Evolutionary conservation across 2,113 vertebrate genomes (phyloP).

Genomic region (Turdus rufiventris): DNA sequence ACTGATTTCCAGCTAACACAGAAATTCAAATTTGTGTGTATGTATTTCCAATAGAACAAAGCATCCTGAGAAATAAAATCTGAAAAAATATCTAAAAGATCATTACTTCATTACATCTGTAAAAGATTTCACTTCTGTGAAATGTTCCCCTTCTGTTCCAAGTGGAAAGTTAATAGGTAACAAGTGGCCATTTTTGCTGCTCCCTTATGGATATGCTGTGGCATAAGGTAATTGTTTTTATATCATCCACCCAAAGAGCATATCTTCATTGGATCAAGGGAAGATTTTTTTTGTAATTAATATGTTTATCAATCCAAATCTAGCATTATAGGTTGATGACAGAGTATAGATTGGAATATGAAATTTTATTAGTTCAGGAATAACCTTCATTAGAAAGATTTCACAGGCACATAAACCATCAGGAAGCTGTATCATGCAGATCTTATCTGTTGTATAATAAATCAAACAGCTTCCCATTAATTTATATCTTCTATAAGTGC

Average conservation of each 20-base stretch:
- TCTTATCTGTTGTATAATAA: constrained; percentile 45
- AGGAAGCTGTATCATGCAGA: not conserved
- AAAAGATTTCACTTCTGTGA: not conserved
- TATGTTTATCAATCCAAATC: constrained; percentile 2
- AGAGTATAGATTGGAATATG: not conserved
- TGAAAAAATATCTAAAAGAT: not conserved
- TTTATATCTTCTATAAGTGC: not conserved
- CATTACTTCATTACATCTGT: not conserved
- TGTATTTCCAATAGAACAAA: not conserved
- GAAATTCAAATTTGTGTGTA: not conserved
- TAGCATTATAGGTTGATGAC: not conserved
- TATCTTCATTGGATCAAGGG: not conserved
- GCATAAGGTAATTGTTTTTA: not conserved
- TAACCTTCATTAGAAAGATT: constrained; percentile 31
- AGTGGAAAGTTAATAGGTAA: not conserved
- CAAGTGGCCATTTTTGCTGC: not conserved
- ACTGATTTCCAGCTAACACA: not conserved
- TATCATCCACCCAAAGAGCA: not conserved
- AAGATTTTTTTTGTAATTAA: not conserved
- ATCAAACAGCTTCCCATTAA: constrained; percentile 32
- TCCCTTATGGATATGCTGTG: not conserved
- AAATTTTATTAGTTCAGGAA: constrained; percentile 25
- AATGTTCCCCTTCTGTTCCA: not conserved
- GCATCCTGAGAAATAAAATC: not conserved
- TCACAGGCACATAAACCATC: not conserved